Conservation (phyloP, 92 coral and sea anemone species). For the Hydrozoanthus gracilis region DNA sequence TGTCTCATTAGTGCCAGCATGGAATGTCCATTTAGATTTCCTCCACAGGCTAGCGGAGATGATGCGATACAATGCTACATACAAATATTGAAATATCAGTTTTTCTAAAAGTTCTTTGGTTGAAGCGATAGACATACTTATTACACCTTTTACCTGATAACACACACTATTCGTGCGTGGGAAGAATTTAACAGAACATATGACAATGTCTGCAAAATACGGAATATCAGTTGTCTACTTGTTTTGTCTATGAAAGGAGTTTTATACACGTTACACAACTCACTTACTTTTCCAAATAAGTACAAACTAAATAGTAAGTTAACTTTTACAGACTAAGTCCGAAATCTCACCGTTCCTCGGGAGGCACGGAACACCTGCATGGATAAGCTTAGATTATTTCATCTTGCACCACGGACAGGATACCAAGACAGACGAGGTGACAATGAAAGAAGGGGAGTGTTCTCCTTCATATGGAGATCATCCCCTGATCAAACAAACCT, state of each 20-base stretch:
- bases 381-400: neutral
- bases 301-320: neutral
- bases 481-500: neutral
- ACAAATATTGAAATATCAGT: neutral
- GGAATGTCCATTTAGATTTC: neutral
- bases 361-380: slow-evolving; percentile 2
- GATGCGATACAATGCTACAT: too few relatives aligned
- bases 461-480: neutral
- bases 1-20: neutral
- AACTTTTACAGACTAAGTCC: neutral
- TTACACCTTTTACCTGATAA: too few relatives aligned
- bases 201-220: too few relatives aligned
- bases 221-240: too few relatives aligned
- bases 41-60: slow-evolving; percentile 1
- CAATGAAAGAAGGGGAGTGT: neutral
- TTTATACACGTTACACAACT: neutral
- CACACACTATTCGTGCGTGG: too few relatives aligned
- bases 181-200: too few relatives aligned
- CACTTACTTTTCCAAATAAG: slow-evolving; percentile 6
- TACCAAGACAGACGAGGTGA: neutral
- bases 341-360: neutral
- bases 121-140: too few relatives aligned
- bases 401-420: slow-evolving; percentile 9
- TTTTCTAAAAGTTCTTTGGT: too few relatives aligned
- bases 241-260: slow-evolving; percentile 7